Evolutionary conservation across 2,888 invertebrate genomes (phyloP).

Genomic region (Tiliacea aurago): DNA sequence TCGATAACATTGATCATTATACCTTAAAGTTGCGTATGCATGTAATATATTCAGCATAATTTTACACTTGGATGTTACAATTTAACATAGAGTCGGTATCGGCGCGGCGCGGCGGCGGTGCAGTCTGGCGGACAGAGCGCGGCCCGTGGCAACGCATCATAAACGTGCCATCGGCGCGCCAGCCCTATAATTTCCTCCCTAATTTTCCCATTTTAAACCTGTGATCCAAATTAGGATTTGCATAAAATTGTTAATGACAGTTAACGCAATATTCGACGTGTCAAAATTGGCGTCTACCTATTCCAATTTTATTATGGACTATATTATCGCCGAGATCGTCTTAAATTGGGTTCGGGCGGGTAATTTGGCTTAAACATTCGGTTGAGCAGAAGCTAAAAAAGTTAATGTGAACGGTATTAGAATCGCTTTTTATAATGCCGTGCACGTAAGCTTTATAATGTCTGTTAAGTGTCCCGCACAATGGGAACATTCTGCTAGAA

Average conservation of each 20-base stretch:
- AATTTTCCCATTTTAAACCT: slow-evolving; percentile 85
- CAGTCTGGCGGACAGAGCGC: slow-evolving; percentile 64
- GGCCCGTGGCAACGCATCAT: slow-evolving; percentile 77
- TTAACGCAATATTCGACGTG: slow-evolving; percentile 84
- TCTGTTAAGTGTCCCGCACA: slow-evolving; percentile 60
- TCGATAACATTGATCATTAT: slow-evolving; percentile 51
- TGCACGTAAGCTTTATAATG: slow-evolving; percentile 66
- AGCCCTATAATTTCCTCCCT: slow-evolving; percentile 86
- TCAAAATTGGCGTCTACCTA: slow-evolving; percentile 82
- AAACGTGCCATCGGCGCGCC: slow-evolving; percentile 82
- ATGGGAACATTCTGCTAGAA: slow-evolving; percentile 54
- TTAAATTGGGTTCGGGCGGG: slow-evolving; percentile 74
- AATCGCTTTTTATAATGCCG: slow-evolving; percentile 67
- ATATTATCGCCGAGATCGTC: slow-evolving; percentile 77
- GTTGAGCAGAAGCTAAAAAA: slow-evolving; percentile 76
- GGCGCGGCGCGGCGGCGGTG: slow-evolving; percentile 53
- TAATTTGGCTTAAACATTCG: slow-evolving; percentile 75
- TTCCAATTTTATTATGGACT: slow-evolving; percentile 76
- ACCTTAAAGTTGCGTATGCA: slow-evolving; percentile 30
- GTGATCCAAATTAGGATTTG: slow-evolving; percentile 87
- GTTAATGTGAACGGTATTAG: slow-evolving; percentile 71
- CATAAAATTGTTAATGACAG: slow-evolving; percentile 88
- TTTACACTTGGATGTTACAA: slow-evolving; percentile 66
- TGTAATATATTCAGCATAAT: slow-evolving; percentile 64
- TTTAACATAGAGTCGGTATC: slow-evolving; percentile 60